Evolutionary conservation across 2,797 vertebrate species (phyloP).

Genomic region (Acanthurus leucopareius): DNA sequence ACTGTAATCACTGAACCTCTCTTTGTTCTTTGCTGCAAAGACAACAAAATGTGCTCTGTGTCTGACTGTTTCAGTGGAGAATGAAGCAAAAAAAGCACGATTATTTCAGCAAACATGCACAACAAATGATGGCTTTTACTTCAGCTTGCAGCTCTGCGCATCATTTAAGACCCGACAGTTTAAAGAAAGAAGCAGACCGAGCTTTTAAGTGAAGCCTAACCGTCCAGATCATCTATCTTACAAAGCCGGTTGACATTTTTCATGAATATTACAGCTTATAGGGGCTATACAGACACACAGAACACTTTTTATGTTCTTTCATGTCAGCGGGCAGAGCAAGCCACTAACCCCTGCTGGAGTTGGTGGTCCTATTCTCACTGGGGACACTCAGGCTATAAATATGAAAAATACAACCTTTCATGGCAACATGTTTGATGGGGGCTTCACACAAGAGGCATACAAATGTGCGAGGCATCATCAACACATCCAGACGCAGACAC

Average conservation of each 20-base stretch:
- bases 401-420: conserved; percentile 29
- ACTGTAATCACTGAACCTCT: not conserved
- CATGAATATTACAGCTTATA: conserved; percentile 39
- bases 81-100: not conserved
- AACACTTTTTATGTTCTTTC: not conserved
- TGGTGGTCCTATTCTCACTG: conserved; percentile 30
- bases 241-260: conserved; percentile 11
- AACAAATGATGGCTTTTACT: not conserved
- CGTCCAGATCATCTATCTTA: conserved; percentile 23
- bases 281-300: conserved; percentile 3
- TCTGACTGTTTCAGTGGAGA: not conserved
- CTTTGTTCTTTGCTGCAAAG: not conserved
- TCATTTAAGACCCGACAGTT: not conserved
- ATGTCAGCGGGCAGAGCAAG: conserved; percentile 4
- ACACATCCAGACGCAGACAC: conserved; percentile 5
- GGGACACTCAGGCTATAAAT: not conserved
- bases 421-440: conserved; percentile 5
- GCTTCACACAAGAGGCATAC: not conserved
- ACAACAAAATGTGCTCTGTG: not conserved
- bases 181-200: not conserved
- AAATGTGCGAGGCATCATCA: not conserved
- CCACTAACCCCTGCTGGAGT: conserved; percentile 9
- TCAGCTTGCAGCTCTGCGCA: not conserved
- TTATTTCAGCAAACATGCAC: not conserved
- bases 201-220: conserved; percentile 15